Percentiles rank a stretch among this genome's conserved stretches.
These are phyloP conservation scores for Tachyglossus aculeatus DNA, from an alignment of 2,797 vertebrate genomes.

Conservation along the genomic window DNA sequence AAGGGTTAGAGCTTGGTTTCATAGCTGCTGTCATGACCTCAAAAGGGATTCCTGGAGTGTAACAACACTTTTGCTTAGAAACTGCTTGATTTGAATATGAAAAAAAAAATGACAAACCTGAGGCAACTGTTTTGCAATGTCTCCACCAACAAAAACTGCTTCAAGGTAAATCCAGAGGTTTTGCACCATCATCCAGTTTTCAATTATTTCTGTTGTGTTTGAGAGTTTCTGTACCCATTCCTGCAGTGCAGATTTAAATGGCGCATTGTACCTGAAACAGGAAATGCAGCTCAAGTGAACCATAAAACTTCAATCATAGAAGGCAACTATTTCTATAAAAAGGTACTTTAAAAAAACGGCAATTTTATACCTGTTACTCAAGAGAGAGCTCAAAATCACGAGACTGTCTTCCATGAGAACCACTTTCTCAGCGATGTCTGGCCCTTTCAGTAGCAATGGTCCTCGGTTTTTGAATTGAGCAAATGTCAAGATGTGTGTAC, in stretches of 20 bases:
- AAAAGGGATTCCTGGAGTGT: too few species aligned
- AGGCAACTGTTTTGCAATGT: constrained; percentile 89
- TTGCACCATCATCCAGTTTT: constrained; percentile 85
- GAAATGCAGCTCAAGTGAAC: background rate
- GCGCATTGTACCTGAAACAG: constrained; percentile 79
- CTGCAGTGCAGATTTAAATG: constrained; percentile 81
- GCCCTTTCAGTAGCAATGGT: constrained; percentile 83
- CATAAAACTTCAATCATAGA: background rate
- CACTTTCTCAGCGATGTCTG: constrained; percentile 80
- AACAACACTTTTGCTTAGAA: too few species aligned
- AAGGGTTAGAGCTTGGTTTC: too few species aligned
- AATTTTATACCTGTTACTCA: constrained; percentile 81
- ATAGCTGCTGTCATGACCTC: too few species aligned
- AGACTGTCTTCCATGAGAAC: constrained; percentile 84
- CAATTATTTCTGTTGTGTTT: constrained; percentile 83
- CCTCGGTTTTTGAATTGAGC: constrained; percentile 81
- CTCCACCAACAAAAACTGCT: constrained; percentile 88
- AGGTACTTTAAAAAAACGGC: too few species aligned
- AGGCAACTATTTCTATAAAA: background rate
- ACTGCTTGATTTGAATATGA: too few species aligned
- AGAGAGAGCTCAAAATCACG: constrained; percentile 82
- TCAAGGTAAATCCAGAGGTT: constrained; percentile 91
- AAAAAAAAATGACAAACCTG: constrained; percentile 73
- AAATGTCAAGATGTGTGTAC: constrained; percentile 75
- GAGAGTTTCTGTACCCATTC: constrained; percentile 85